Base-by-base conservation (phyloP, 2,888 invertebrate genomes). In the Lacanobia oleracea region DNA sequence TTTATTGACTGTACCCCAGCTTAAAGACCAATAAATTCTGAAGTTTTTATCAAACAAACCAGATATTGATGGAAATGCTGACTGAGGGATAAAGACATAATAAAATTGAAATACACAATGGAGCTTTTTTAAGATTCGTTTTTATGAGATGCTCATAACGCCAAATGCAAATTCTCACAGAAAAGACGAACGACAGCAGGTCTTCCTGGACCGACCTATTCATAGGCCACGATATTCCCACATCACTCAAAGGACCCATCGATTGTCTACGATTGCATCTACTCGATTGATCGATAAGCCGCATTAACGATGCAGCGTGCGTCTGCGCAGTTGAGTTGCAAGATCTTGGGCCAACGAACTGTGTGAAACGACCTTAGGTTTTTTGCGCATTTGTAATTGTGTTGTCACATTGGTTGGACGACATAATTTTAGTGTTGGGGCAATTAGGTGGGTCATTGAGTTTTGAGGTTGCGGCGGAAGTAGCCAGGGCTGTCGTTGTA, bases 261-360 rank as follows among this genome's bases (percentile, higher is more conserved):
- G 72, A 59, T 67, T 67, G 68, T 72, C 75, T 69, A 61, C 43
- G 63, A 75, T 79, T 78, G 80, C 82, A 78, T 75, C 72, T 63
- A 59, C 56, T 60, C 69, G 75, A 77, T 83, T 60, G 72, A 67
- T 67, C 64, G 82, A 85, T 83, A 82, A 75, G 67, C 53, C 62
- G 45, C 63, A 81, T 81, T 84, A 72, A 53, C 18, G 68, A 81
- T 79, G 81, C 81, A 54, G 57, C 37, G 67, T 33, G 69, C 77
- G 79, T 75, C 61, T 64, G 72, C 69, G 81, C 77, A 73, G 69
- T 76, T 66, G 21, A 59, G 67, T 84, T 86, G 77, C 76, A 76
- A 73, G 70, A 75, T 63, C 69, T 72, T 62, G 48, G 64, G 76
- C 60, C 78, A 79, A 80, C 62, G 70, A 83, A 75, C 82, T 69